Evolutionary conservation across 1,140 invertebrate species (phyloP), one percentile per base, ranked within the genome.

Genomic region (Drosophila lacteicornis): DNA sequence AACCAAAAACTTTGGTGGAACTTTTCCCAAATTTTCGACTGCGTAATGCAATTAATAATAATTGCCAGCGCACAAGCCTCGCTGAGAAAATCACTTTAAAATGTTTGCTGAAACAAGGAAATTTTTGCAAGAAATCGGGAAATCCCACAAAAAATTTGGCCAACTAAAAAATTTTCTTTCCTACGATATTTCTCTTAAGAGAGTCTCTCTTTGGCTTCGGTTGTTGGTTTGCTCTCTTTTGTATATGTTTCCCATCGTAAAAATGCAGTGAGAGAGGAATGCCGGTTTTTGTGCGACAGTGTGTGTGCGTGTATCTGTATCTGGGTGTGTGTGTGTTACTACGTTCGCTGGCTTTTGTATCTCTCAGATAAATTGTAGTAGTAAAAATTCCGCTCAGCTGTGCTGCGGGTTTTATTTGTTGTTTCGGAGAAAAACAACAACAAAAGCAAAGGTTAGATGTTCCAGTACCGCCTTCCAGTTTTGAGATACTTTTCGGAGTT

Each of bases 381-480:
- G 82, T 81, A 85, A 85, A 85, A 79, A 69, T 75, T 62, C 66
- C 80, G 84, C 83, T 87, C 83, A 87, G 83, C 83, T 87, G 83
- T 70, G 67, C 63, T 82, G 83, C 75, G 80, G 65, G 76, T 79
- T 45, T 61, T 33, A 62, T 62, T 62, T 36, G 13, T 19, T 61
- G 17, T 62, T 46, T 45, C 43, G n/a, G 38, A 25, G 22, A 22
- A 33, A 22, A 22, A 15, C 40, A 57, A 66, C 59, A 71, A 66
- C 56, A 62, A 62, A 56, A 78, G 65, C 69, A 75, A 56, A 43
- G 73, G 65, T 49, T 38, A 36, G 40, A 38, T 30, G 53, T 74
- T 74, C 68, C 70, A 74, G 68, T 73, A 43, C 69, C 55, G 53
- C 69, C 43, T 74, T 74, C 70, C 70, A 74, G 69, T 59, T 59